Base-by-base conservation (phyloP, 2,797 vertebrate genomes). In the Sebastes iracundus region DNA sequence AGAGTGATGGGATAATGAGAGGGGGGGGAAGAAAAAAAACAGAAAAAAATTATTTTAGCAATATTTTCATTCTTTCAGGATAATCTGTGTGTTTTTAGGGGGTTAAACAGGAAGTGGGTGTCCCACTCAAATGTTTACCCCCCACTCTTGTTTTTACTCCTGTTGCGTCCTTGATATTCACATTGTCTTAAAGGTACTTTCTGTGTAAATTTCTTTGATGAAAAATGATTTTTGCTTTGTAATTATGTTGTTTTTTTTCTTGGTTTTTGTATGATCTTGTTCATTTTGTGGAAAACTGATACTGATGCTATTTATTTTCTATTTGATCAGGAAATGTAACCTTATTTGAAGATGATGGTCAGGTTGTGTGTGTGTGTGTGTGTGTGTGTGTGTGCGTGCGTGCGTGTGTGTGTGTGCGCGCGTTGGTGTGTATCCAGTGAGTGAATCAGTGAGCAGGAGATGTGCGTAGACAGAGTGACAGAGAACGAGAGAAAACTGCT, bases 41-140 rank as follows among this genome's bases (percentile, higher is more conserved):
- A 12, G 35, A 88, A 92, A 92, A 88, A 86, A 90, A 82, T 86
- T 95, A 91, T 90, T 95, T 96, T 94, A 96, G 95, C 95, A 96
- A 96, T 96, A 96, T 95, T 94, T 92, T 94, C 88, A 95, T 94
- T 92, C 85, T 91, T 94, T 96, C 94, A 94, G 90, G 93, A 95
- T 93, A 90, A 87, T 91, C 86, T 92, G 85, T 94, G 86, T 89
- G 80, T 90, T 92, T 92, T 90, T 70, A 73, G 84, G 88, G 90
- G 84, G 83, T 80, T 63, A 58, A 84, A 82, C 87, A 75, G 73
- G 74, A 92, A 61, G 85, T 83, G 88, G 73, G 72, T 66, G 77
- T 81, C 81, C 63, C 82, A 42, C 81, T 83, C 77, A 80, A 75
- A 80, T 59, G 80, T 88, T 88, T 80, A 82, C 85, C 76, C 80